These are phyloP conservation scores for Congeria kusceri DNA, from an alignment of 2,888 invertebrate genomes.

Conservation along the genomic window DNA sequence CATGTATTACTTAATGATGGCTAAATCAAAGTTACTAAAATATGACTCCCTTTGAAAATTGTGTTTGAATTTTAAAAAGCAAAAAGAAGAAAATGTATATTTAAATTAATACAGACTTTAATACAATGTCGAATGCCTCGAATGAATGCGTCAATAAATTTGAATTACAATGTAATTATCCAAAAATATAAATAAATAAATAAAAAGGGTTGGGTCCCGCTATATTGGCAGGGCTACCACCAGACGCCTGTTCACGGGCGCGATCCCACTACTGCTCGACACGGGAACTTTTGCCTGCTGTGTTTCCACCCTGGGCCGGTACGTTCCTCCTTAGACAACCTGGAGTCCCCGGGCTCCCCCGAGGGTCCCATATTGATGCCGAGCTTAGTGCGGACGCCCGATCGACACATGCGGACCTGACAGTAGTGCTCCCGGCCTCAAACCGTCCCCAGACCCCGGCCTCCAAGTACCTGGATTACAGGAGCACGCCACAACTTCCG, in stretches of 20 bases:
- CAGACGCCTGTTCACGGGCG: conserved; percentile 95
- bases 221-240: conserved; percentile 92
- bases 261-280: conserved; percentile 99
- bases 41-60: no score
- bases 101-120: no score
- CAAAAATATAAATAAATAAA: no score
- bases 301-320: conserved; percentile 87
- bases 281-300: conserved; percentile 99
- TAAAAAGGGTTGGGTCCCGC: conserved; percentile 91
- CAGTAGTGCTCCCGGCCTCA: conserved; percentile 94
- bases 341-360: conserved; percentile 93
- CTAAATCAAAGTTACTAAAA: no score
- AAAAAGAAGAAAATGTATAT: no score
- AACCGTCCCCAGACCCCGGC: conserved; percentile 95
- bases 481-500: conserved; percentile 96
- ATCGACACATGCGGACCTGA: conserved; percentile 91
- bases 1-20: no score
- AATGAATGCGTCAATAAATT: no score
- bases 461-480: conserved; percentile 99
- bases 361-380: conserved; percentile 97
- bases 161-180: no score
- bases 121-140: no score
- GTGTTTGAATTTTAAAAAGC: no score
- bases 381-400: conserved; percentile 95
- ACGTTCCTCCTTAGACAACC: conserved; percentile 98